A percentile compares a stretch with the other conserved stretches of the same genome.
Conservation (phyloP, 2,888 invertebrate species). For the Agrypnus murinus region DNA sequence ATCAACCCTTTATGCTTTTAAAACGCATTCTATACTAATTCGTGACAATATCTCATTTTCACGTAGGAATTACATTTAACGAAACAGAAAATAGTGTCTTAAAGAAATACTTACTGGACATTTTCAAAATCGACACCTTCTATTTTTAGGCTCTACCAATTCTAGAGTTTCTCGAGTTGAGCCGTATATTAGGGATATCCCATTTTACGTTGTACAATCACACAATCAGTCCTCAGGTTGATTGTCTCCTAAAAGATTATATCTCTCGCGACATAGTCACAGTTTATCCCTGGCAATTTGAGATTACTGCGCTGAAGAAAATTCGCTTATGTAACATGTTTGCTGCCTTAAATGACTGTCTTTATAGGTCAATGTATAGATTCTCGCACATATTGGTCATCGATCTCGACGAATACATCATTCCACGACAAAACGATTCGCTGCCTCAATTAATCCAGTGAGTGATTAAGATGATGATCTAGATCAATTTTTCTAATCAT, state of each 20-base stretch:
- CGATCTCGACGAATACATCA: constrained; percentile 91
- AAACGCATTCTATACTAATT: too few relatives aligned
- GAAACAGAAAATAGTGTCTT: too few relatives aligned
- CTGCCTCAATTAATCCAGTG: constrained; percentile 82
- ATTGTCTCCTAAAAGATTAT: too few relatives aligned
- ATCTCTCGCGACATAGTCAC: constrained; percentile 77
- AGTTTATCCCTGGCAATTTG: constrained; percentile 88
- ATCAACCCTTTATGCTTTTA: too few relatives aligned
- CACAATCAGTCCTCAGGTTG: too few relatives aligned
- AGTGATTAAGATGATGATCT: constrained; percentile 61
- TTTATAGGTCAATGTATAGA: too few relatives aligned
- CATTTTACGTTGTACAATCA: too few relatives aligned
- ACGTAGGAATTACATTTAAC: not conserved
- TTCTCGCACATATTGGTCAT: constrained; percentile 89
- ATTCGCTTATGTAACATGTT: constrained; percentile 94
- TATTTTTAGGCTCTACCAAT: constrained; percentile 80
- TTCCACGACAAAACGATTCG: too few relatives aligned
- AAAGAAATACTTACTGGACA: too few relatives aligned
- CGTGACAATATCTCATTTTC: too few relatives aligned
- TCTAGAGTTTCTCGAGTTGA: constrained; percentile 92
- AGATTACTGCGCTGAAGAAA: constrained; percentile 90
- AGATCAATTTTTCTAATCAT: too few relatives aligned
- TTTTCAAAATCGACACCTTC: too few relatives aligned
- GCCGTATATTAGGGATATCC: constrained; percentile 86
- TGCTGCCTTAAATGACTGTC: constrained; percentile 94